Evolutionary conservation across 1,140 invertebrate species (phyloP).

Genomic region (Leptopilina boulardi): DNA sequence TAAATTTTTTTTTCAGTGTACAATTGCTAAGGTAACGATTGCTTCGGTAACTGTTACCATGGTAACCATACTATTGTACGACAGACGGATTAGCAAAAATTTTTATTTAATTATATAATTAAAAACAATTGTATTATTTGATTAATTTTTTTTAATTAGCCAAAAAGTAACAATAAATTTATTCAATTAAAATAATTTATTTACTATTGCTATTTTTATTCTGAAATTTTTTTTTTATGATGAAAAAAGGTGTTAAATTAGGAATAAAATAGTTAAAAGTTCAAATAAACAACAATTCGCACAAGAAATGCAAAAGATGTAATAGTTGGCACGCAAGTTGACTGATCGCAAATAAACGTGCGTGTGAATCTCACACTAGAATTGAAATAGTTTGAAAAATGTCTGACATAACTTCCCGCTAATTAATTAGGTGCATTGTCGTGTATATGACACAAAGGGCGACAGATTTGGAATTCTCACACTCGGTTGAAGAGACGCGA

Average conservation of each 20-base stretch:
- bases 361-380: constrained; percentile 64
- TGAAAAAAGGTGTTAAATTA: constrained; percentile 1
- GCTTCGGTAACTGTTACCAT: too few species aligned
- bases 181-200: too few species aligned
- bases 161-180: too few species aligned
- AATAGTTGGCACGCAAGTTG: constrained; percentile 47
- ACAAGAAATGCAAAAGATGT: constrained; percentile 49
- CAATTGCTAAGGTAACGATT: too few species aligned
- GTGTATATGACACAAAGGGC: constrained; percentile 54
- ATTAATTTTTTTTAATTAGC: too few species aligned
- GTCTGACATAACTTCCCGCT: constrained; percentile 73
- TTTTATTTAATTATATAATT: too few species aligned
- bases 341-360: constrained; percentile 47
- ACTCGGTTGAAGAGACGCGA: constrained; percentile 34
- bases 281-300: constrained; percentile 31
- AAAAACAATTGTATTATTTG: too few species aligned
- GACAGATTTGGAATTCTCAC: constrained; percentile 52
- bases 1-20: too few species aligned
- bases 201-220: too few species aligned
- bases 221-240: too few species aligned
- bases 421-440: constrained; percentile 74
- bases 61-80: too few species aligned
- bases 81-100: too few species aligned
- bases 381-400: constrained; percentile 68
- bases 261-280: constrained; percentile 17